These are phyloP conservation scores for Spodoptera littoralis DNA, from an alignment of 2,888 invertebrate species.

Conservation along the genomic window DNA sequence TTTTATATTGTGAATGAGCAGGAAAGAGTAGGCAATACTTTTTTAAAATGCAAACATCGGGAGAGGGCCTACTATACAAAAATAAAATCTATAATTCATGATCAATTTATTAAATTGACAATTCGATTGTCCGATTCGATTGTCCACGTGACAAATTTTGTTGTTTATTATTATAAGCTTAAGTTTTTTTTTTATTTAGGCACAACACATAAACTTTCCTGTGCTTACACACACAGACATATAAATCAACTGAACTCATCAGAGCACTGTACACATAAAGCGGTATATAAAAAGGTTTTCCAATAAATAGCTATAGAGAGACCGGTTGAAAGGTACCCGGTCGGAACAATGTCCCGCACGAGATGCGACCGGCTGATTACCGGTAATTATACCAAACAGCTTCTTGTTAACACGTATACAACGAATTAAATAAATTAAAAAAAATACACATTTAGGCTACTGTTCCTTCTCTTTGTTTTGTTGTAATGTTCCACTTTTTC, in stretches of 20 bases:
- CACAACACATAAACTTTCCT: no score
- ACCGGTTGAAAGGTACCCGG: constrained; percentile 44
- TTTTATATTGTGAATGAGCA: no score
- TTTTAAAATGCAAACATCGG: no score
- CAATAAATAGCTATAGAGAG: constrained; percentile 34
- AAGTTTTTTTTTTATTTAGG: no score
- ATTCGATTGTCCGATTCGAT: no score
- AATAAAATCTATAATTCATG: no score
- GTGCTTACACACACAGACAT: no score
- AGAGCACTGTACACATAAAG: constrained; percentile 13
- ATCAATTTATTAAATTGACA: no score
- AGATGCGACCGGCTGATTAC: constrained; percentile 55
- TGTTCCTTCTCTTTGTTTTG: constrained; percentile 12
- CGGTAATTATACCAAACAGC: constrained; percentile 57
- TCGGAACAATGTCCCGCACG: constrained; percentile 49
- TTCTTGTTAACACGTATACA: constrained; percentile 56
- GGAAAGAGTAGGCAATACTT: no score
- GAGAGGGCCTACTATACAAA: no score
- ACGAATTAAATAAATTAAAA: constrained; percentile 35
- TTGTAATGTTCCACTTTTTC: constrained; percentile 1
- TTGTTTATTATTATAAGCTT: no score
- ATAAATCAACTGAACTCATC: constrained; percentile 2
- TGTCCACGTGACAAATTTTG: no score
- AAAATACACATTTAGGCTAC: constrained; percentile 40
- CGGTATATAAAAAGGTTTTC: constrained; percentile 28